Evolutionary conservation across 2,888 invertebrate genomes (phyloP).

Genomic region (Lasius platythorax): DNA sequence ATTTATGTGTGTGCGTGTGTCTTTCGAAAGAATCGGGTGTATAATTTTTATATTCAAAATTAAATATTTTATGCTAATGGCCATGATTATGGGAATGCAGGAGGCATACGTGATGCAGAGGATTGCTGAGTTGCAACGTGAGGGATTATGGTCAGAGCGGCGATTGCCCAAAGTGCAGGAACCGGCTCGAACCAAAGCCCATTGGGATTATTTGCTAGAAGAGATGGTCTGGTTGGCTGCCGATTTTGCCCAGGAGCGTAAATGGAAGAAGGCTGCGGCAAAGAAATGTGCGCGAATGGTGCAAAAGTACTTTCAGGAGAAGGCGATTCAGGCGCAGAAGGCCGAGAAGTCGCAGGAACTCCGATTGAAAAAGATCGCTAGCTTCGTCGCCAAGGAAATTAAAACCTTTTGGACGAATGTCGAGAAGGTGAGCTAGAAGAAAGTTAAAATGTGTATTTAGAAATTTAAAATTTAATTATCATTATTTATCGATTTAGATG

Average conservation of each 20-base stretch:
- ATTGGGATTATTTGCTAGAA: constrained; percentile 99
- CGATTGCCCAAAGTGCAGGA: constrained; percentile 97
- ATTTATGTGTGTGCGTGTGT: no score
- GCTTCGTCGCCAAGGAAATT: constrained; percentile 96
- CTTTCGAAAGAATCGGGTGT: not conserved
- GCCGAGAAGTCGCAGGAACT: constrained; percentile 97
- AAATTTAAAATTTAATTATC: constrained; percentile 15
- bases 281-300: constrained; percentile 97
- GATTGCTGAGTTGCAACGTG: constrained; percentile 96
- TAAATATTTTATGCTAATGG: not conserved
- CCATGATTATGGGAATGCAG: constrained; percentile 82
- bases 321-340: constrained; percentile 94
- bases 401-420: constrained; percentile 98
- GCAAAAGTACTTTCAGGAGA: constrained; percentile 96
- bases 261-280: constrained; percentile 98
- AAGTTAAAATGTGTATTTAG: constrained; percentile 20
- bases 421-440: constrained; percentile 91
- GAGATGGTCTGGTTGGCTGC: constrained; percentile 99
- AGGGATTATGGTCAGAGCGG: constrained; percentile 97
- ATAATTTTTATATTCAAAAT: constrained; percentile 5
- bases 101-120: constrained; percentile 98
- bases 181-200: constrained; percentile 95
- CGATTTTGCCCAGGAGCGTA: constrained; percentile 98
- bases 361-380: constrained; percentile 94
- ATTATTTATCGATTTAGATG: constrained; percentile 15